Evolutionary conservation across 1,140 invertebrate species (phyloP), one percentile per base, ranked within the genome.

Genomic region (Lepidurus arcticus): DNA sequence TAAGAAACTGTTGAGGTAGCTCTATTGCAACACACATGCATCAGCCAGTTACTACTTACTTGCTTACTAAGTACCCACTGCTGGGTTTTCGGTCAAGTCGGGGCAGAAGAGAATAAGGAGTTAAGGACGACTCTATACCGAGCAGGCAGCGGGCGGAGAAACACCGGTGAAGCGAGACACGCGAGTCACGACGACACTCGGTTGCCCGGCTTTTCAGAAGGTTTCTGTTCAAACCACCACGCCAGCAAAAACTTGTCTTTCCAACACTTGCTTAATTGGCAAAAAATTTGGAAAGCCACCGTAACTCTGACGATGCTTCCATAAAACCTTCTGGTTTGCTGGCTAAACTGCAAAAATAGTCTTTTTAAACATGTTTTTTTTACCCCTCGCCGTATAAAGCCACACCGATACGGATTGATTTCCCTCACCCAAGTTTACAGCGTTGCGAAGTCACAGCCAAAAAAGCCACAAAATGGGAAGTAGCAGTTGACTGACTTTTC

Each of bases 201-300:
- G 13, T 65, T 65, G 16, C 16, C 53, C 16, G 53, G 53, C 21
- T 16, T 34, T 34, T 34, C 34, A 34, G 2, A 4, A 7, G 45
- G 1, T 47, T 47, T 47, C 45, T 16, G 10, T 10, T 10, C 45
- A 10, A 47, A 21, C 53, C 53, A 65, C 21, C 53, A 65, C 53
- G 13, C 53, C 16, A 65, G 53, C 53, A 65, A 65, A 65, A 65
- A 65, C 53, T 65, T 16, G 53, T 65, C 53, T 65, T 47, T 65
- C 53, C 53, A 65, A 65, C 53, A 65, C 53, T 65, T 65, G 53
- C 16, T 65, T 65, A 65, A 65, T 65, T 65, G 53, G 53, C n/a
- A 65, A 65, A 65, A 65, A 65, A 65, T n/a, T 34, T 13, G n/a
- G 16, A 6, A n/a, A 65, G 53, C 53, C 53, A 65, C 53, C 53